A percentile compares a stretch with the other conserved stretches of the same genome.
phyloP scores from a whole-genome alignment of 2,888 invertebrate species.

The Laothoe populi region DNA sequence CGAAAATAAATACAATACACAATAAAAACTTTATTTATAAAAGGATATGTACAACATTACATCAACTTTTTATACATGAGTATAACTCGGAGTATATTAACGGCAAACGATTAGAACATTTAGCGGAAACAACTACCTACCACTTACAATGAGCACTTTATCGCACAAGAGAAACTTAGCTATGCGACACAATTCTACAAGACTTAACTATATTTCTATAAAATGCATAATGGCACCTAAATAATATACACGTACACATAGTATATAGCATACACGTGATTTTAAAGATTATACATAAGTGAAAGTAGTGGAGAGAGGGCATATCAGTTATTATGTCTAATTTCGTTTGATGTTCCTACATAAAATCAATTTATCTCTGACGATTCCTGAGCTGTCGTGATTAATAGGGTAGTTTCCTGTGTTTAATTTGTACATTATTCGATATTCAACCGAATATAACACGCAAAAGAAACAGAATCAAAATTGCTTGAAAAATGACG shows the following conservation, averaged over 20 bases:
- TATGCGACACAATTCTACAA: neutral
- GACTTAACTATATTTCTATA: neutral
- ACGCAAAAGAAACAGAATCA: too few relatives aligned
- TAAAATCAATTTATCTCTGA: too few relatives aligned
- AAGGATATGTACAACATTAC: slow-evolving; percentile 52
- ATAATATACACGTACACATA: neutral
- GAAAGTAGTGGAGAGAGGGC: too few relatives aligned
- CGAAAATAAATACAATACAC: slow-evolving; percentile 32
- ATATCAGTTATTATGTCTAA: too few relatives aligned
- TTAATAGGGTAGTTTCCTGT: too few relatives aligned
- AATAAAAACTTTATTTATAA: slow-evolving; percentile 50
- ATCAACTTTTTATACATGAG: slow-evolving; percentile 40
- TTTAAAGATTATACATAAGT: neutral
- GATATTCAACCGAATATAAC: too few relatives aligned
- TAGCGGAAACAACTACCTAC: slow-evolving; percentile 15
- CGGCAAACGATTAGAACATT: slow-evolving; percentile 31
- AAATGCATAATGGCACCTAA: neutral
- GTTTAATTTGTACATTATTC: too few relatives aligned
- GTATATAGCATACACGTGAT: neutral
- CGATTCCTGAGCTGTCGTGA: too few relatives aligned
- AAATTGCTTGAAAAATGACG: too few relatives aligned
- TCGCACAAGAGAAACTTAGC: slow-evolving; percentile 57
- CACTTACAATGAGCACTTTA: slow-evolving; percentile 16
- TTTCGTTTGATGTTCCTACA: too few relatives aligned
- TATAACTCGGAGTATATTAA: slow-evolving; percentile 36